These are phyloP conservation scores for Zaprionus davidi DNA, from an alignment of 1,140 invertebrate species.

Conservation along the genomic window DNA sequence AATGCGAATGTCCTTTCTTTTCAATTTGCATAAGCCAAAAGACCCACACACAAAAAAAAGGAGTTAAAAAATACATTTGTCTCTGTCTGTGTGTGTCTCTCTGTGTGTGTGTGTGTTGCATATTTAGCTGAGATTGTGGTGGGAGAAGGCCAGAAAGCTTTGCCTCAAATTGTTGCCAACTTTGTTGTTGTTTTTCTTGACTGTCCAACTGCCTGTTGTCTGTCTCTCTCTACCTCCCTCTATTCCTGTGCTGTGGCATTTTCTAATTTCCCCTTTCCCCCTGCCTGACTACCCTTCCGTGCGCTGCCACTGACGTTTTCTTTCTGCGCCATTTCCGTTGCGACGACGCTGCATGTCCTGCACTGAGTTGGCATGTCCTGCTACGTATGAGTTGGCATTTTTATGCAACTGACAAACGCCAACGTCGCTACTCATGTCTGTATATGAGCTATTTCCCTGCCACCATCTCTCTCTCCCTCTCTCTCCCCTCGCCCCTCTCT, in stretches of 20 bases:
- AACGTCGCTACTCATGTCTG: slow-evolving; percentile 61
- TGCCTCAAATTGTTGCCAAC: slow-evolving; percentile 40
- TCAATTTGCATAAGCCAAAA: slow-evolving; percentile 56
- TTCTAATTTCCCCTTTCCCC: slow-evolving; percentile 71
- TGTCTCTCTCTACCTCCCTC: neutral
- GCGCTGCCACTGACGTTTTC: slow-evolving; percentile 31
- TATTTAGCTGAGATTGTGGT: slow-evolving; percentile 49
- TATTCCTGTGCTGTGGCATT: slow-evolving; percentile 55
- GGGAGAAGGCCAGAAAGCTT: slow-evolving; percentile 5
- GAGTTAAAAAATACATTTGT: slow-evolving; percentile 1
- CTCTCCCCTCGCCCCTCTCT: slow-evolving; percentile 20
- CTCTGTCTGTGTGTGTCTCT: neutral
- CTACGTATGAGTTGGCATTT: slow-evolving; percentile 76
- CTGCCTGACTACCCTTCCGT: neutral
- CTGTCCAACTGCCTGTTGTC: slow-evolving; percentile 9
- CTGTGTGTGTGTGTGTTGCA: slow-evolving; percentile 30
- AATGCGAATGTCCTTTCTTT: slow-evolving; percentile 35
- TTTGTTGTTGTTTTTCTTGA: slow-evolving; percentile 19
- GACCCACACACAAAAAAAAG: slow-evolving; percentile 8
- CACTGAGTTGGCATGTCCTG: slow-evolving; percentile 64
- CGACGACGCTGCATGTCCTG: slow-evolving; percentile 54
- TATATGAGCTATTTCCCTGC: slow-evolving; percentile 34
- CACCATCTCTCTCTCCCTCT: neutral
- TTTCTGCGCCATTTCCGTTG: slow-evolving; percentile 78
- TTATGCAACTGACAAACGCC: slow-evolving; percentile 81